Evolutionary conservation across 2,113 vertebrate species (phyloP).

Genomic region (Eira barbara): DNA sequence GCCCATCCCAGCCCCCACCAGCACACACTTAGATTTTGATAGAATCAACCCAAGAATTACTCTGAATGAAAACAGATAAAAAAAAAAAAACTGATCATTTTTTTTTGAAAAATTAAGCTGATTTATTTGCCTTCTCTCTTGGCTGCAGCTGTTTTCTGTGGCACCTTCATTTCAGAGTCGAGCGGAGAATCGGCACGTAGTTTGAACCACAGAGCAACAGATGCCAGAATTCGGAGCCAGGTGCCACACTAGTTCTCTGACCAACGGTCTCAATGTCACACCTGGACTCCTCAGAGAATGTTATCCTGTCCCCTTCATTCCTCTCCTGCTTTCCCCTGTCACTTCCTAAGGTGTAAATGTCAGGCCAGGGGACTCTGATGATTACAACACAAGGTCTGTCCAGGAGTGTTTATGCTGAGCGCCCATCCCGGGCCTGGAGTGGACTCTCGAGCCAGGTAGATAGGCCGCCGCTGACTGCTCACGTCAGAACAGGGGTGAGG

Average conservation of each 20-base stretch:
- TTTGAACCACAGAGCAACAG: background rate
- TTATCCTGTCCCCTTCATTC: background rate
- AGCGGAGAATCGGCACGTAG: rapidly evolving
- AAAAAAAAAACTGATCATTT: background rate
- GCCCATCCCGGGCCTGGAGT: background rate
- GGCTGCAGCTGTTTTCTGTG: background rate
- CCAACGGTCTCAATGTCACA: background rate
- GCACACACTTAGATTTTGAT: background rate
- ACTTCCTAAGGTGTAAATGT: background rate
- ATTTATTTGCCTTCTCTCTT: background rate
- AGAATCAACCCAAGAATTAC: background rate
- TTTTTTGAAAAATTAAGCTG: background rate
- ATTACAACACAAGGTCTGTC: background rate
- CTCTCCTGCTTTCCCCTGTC: background rate
- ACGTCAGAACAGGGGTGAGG: background rate
- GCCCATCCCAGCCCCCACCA: too few relatives aligned
- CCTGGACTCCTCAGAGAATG: background rate
- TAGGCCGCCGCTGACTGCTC: background rate
- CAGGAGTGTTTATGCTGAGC: background rate
- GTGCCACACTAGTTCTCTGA: background rate
- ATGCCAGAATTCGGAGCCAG: background rate
- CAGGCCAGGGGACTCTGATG: background rate
- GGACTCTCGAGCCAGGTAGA: background rate
- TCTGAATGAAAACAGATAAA: background rate
- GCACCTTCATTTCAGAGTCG: background rate